Base-by-base conservation (phyloP, 2,113 vertebrate species). In the Pitta sordida region DNA sequence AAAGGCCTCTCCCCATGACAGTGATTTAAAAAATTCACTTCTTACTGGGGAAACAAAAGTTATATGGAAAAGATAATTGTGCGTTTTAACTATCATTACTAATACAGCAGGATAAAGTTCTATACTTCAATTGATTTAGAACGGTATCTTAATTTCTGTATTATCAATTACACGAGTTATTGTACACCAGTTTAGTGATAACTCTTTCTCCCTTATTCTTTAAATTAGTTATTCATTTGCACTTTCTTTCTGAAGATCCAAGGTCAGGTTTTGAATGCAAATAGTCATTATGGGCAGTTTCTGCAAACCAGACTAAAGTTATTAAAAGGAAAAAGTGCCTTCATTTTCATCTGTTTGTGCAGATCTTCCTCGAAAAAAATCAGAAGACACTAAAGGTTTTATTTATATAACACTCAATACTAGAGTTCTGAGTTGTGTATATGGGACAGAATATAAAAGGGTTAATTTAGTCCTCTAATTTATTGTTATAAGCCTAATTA, bases 401-500 rank as follows among this genome's bases (percentile, higher is more conserved):
- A 62, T 94, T 94, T 91, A 88, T 60, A 14, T 86, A 96, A 95
- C 4, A 34, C 53, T 43, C 74, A 88, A 24, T 23, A 26, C 55
- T 88, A 83, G 88, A 83, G n/a, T 93, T 96, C 84, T 97, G 70
- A 20, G 1, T 75, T 94, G 63, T 34, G n/a, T 83, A 59, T 63
- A 70, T 64, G 68, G 69, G 62, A 86, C 14, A 43, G 87, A 96
- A 97, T 96, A 96, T 90, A 95, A 94, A 98, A 97, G 95, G 95
- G 97, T 98, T 98, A 98, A 97, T 97, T 93, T 96, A 94, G 91
- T 96, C 86, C 88, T 97, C 71, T 97, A 94, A 96, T 97, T 95
- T 97, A 96, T 97, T 97, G 95, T 97, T 98, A 98, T 97, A 98
- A 97, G 93, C 83, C 94, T 97, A 97, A 98, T 98, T 97, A 97